Percentiles rank a stretch among this genome's conserved stretches.
Evolutionary conservation across 2,888 invertebrate genomes (phyloP).

Genomic region (Chrysomela aeneicollis): DNA sequence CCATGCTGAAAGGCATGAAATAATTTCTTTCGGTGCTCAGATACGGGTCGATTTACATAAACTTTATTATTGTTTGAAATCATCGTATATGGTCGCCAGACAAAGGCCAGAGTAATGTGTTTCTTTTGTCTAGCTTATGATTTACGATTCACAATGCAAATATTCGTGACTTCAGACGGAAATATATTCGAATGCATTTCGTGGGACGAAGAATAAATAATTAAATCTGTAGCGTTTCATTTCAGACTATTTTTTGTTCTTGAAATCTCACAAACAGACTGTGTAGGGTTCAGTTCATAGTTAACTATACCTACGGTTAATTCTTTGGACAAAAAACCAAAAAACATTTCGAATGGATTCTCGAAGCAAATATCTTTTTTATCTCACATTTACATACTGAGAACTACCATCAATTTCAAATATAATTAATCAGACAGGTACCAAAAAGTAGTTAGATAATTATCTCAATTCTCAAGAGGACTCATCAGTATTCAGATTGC

Average conservation of each 20-base stretch:
- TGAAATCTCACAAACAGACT: neutral
- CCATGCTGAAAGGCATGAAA: slow-evolving; percentile 4
- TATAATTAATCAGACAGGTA: no score
- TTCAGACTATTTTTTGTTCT: neutral
- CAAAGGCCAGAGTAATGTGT: slow-evolving; percentile 27
- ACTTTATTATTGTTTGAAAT: slow-evolving; percentile 31
- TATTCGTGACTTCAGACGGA: slow-evolving; percentile 27
- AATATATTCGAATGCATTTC: slow-evolving; percentile 24
- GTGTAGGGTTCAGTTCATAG: no score
- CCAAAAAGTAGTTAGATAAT: no score
- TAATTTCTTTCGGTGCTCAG: slow-evolving; percentile 22
- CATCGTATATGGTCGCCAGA: slow-evolving; percentile 24
- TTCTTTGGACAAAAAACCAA: no score
- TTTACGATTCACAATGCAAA: slow-evolving; percentile 27
- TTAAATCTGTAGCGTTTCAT: neutral
- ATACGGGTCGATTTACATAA: slow-evolving; percentile 26
- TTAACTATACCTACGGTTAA: no score
- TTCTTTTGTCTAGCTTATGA: slow-evolving; percentile 30
- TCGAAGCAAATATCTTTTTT: no score
- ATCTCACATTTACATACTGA: no score
- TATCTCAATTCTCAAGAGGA: no score
- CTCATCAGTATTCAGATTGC: no score
- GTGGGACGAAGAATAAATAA: neutral
- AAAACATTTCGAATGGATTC: no score
- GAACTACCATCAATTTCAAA: no score